Evolutionary conservation across 53 echinoderm and acorn worm species (phyloP).

Genomic region (Echinarachnius parma): DNA sequence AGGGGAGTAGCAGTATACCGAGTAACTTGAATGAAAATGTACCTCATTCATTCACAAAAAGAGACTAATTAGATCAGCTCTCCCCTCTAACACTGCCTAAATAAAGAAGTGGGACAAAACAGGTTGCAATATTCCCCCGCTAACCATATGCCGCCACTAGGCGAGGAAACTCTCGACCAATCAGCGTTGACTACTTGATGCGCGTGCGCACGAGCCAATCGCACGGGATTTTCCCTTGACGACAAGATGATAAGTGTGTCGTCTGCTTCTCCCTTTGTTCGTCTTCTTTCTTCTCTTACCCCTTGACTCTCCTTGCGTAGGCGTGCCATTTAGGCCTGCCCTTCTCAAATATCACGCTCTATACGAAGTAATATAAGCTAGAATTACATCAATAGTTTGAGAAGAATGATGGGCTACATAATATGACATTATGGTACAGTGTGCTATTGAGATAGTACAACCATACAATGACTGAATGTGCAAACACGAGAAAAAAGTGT

Average conservation of each 20-base stretch:
- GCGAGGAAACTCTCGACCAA: constrained; percentile 40
- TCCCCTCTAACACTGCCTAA: background rate
- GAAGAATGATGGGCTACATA: too few species aligned
- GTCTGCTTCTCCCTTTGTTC: background rate
- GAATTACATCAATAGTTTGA: too few species aligned
- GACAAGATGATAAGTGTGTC: background rate
- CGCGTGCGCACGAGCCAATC: constrained; percentile 16
- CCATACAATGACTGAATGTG: too few species aligned
- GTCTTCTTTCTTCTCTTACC: background rate
- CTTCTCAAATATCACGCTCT: too few species aligned
- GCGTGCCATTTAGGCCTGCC: too few species aligned
- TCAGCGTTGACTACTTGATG: background rate
- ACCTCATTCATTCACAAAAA: too few species aligned
- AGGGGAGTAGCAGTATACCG: too few species aligned
- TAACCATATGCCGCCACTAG: constrained; percentile 16
- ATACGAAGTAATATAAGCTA: too few species aligned
- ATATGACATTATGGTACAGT: too few species aligned
- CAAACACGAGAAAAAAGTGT: constrained; percentile 24
- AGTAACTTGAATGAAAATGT: too few species aligned
- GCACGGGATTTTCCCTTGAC: background rate
- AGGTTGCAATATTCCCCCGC: constrained; percentile 16
- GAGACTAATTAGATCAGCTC: too few species aligned
- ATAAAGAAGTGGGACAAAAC: background rate
- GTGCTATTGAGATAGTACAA: too few species aligned
- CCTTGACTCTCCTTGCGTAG: background rate